Evolutionary conservation across 2,797 vertebrate species (phyloP).

Genomic region (Streptopelia turtur): DNA sequence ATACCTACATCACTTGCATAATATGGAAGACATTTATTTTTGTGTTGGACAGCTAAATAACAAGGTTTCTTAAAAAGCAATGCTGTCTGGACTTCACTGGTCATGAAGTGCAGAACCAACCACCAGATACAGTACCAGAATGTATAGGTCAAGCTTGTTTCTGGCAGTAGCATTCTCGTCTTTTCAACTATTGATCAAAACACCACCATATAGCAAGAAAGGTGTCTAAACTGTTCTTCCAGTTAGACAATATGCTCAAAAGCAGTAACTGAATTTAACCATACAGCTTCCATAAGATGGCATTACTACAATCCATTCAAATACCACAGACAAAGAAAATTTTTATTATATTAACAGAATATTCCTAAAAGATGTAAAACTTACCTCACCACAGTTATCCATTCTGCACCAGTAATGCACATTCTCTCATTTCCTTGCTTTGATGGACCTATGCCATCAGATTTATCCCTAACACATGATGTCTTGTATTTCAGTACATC

Average conservation of each 20-base stretch:
- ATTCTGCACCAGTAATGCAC: not conserved
- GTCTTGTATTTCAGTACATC: not conserved
- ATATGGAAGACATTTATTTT: not conserved
- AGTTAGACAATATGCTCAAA: not conserved
- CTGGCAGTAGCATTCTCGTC: not conserved
- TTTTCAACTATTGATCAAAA: not conserved
- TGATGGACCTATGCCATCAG: not conserved
- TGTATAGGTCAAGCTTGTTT: fast-evolving
- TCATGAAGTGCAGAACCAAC: not conserved
- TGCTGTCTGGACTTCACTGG: not conserved
- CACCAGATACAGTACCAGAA: not conserved
- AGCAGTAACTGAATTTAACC: not conserved
- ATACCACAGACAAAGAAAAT: not conserved
- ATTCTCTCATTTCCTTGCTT: not conserved
- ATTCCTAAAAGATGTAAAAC: not conserved
- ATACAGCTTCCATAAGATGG: not conserved
- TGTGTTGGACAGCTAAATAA: not conserved
- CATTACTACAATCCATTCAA: not conserved
- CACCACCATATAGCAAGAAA: not conserved
- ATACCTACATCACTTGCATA: not conserved
- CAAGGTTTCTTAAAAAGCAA: not conserved
- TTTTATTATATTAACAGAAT: not conserved
- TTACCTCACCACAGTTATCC: not conserved
- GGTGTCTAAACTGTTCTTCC: not conserved
- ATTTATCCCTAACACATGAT: not conserved